Conservation (phyloP, 2,797 vertebrate genomes). For the Sebastes goodei region DNA sequence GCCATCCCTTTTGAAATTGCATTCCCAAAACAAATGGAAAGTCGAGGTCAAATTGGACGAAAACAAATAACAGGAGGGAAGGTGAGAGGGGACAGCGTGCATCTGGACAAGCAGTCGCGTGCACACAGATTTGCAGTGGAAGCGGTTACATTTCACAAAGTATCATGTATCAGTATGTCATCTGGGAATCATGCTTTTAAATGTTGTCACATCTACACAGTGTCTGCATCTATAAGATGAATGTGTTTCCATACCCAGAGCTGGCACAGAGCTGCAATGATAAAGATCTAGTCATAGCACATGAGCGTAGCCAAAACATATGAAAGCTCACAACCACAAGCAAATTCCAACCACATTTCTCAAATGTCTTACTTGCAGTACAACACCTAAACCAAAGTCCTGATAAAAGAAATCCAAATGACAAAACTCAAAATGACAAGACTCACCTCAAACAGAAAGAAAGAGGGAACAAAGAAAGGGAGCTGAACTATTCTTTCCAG, state of each 20-base stretch:
- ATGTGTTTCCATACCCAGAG: slow-evolving; percentile 22
- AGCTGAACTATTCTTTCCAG: slow-evolving; percentile 32
- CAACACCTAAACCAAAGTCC: background rate
- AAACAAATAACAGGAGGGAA: slow-evolving; percentile 35
- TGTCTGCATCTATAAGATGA: slow-evolving; percentile 12
- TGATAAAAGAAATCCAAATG: slow-evolving; percentile 24
- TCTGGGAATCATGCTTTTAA: background rate
- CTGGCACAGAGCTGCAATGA: slow-evolving; percentile 20
- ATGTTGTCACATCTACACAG: slow-evolving; percentile 19
- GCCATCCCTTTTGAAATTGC: slow-evolving; percentile 42
- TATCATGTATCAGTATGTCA: background rate
- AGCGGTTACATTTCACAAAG: background rate
- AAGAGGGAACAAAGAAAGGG: slow-evolving; percentile 46
- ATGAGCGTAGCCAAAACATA: slow-evolving; percentile 53
- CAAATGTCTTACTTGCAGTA: background rate
- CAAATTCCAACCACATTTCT: slow-evolving; percentile 32
- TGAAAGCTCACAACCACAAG: slow-evolving; percentile 38
- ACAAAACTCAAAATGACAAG: slow-evolving; percentile 29
- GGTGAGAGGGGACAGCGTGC: slow-evolving; percentile 5
- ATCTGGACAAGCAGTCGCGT: background rate
- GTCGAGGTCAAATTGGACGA: slow-evolving; percentile 36
- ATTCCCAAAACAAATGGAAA: slow-evolving; percentile 64
- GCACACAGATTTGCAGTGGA: background rate
- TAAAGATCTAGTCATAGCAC: slow-evolving; percentile 51
- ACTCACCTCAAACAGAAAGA: slow-evolving; percentile 77